Evolutionary conservation across 2,888 invertebrate species (phyloP), one percentile per base, ranked within the genome.

Genomic region (Microplitis manilae): DNA sequence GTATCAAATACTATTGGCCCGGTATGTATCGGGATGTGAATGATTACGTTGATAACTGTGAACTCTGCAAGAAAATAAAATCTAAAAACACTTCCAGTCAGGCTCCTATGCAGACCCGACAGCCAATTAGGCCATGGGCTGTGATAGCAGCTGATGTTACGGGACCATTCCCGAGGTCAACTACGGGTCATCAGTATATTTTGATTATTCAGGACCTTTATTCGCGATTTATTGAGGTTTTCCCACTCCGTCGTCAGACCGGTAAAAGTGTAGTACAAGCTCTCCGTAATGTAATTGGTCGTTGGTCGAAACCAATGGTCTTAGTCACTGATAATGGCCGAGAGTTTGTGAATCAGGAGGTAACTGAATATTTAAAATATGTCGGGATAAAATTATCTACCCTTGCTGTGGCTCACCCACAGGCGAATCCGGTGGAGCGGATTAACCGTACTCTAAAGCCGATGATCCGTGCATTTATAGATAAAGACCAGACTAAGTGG

Each of bases 391-490:
- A 41, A 9, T 9, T 7, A 1, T 61, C 61, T 7, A 61, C 20
- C 1, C 20, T 20, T 20, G 20, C 1, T 1, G 6, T 61, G 6
- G n/a, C n/a, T 61, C 38, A 71, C 7, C 71, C 71, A 8, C 71
- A 71, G 50, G 41, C 60, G 50, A 71, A 60, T 6, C 71, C 30
- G 0, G 71, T 71, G 6, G 71, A 71, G 8, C 71, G 30, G 38
- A 38, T 71, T 5, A 71, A 71, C 50, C n/a, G 71, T 20, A 71
- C 1, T 0, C 59, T 71, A 5, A 71, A 71, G 50, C 69, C 41
- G 17, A 71, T 50, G 41, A 41, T 71, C 15, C 60, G 60, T 7
- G 71, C 71, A 4, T 71, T 50, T 20, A 5, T 71, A n/a, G 61
- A 38, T 38, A 20, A 71, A 2, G 50, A 59, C 5, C 71, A 71